A percentile compares a stretch with the other conserved stretches of the same genome.
These are phyloP conservation scores for Drosophila orosa DNA, from an alignment of 1,140 invertebrate species.

Conservation along the genomic window DNA sequence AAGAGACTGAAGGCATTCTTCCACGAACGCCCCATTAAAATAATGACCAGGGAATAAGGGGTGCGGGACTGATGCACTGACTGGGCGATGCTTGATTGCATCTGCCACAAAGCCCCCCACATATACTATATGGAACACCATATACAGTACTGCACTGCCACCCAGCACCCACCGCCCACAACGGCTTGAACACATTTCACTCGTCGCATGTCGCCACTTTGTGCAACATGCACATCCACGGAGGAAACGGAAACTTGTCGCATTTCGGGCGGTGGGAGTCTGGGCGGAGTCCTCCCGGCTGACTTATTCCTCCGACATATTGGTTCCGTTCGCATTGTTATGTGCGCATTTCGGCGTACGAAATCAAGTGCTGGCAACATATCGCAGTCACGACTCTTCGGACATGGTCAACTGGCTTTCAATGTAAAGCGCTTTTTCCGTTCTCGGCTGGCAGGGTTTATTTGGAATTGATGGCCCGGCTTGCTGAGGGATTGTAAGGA, in stretches of 20 bases:
- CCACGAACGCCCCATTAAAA: conserved; percentile 46
- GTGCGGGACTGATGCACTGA: conserved; percentile 11
- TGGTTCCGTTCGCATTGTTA: conserved; percentile 53
- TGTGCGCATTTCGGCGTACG: conserved; percentile 48
- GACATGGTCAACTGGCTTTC: conserved; percentile 44
- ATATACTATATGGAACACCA: conserved; percentile 1
- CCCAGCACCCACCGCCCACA: not conserved
- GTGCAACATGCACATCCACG: conserved; percentile 54
- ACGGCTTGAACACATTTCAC: conserved; percentile 26
- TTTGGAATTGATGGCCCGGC: conserved; percentile 32
- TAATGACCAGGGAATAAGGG: conserved; percentile 30
- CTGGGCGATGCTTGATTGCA: conserved; percentile 41
- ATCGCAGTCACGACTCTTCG: conserved; percentile 40
- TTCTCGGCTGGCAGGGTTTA: conserved; percentile 28
- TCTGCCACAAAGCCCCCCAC: conserved; percentile 26
- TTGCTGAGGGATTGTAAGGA: conserved; percentile 22
- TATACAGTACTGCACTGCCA: not conserved
- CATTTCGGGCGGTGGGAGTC: conserved; percentile 12
- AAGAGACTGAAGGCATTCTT: conserved; percentile 13
- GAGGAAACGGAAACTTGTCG: conserved; percentile 59
- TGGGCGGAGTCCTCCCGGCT: conserved; percentile 10
- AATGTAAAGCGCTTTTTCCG: conserved; percentile 23
- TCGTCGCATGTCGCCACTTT: conserved; percentile 55
- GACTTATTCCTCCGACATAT: conserved; percentile 51
- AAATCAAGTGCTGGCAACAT: conserved; percentile 58